Evolutionary conservation across 2,113 vertebrate genomes (phyloP).

Genomic region (Rhizomys pruinosus): DNA sequence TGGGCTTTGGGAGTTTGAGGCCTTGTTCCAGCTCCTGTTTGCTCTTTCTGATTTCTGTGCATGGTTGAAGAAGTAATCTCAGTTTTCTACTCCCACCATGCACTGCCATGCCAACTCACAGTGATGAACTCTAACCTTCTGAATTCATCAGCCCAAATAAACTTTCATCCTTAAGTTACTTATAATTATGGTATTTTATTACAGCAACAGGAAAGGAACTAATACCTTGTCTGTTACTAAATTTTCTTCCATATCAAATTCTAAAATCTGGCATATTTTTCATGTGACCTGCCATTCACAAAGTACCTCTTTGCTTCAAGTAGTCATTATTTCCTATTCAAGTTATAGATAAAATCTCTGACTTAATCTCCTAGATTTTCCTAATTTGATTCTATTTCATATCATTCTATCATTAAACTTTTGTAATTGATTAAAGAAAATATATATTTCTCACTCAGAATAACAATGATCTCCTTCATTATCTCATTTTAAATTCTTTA

Average conservation of each 20-base stretch:
- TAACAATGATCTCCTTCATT: not conserved
- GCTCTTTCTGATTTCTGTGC: no score
- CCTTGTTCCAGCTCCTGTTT: no score
- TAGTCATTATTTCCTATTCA: not conserved
- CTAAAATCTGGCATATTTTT: not conserved
- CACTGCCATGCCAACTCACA: no score
- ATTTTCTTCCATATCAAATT: slow-evolving; percentile 1
- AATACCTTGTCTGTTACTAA: not conserved
- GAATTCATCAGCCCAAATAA: no score
- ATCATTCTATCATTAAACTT: not conserved
- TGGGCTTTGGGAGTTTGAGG: no score
- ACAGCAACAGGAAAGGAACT: no score
- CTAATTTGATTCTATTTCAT: not conserved
- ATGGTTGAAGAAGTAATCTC: no score
- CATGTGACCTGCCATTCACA: not conserved
- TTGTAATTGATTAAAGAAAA: not conserved
- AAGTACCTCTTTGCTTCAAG: not conserved
- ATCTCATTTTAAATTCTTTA: not conserved
- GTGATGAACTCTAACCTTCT: no score
- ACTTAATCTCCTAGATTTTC: not conserved
- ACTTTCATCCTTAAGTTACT: no score
- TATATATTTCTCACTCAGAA: not conserved
- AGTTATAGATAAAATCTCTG: not conserved
- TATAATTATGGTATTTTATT: no score
- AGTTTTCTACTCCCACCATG: no score